Percentiles rank a stretch among this genome's conserved stretches.
Evolutionary conservation across 1,140 invertebrate genomes (phyloP).

Genomic region (Limonius californicus): DNA sequence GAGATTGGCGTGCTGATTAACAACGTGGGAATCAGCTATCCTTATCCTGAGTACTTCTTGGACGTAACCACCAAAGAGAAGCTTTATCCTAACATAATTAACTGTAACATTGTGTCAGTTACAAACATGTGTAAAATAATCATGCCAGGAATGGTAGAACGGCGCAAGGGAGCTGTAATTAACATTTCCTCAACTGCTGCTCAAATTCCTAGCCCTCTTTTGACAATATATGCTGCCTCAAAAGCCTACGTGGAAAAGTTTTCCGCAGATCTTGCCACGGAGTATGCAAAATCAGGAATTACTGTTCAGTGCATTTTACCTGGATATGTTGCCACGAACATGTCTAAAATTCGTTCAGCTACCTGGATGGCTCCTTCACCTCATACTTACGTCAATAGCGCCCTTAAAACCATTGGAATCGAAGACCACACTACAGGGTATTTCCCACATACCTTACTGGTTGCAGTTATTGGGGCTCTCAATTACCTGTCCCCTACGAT

Average conservation of each 20-base stretch:
- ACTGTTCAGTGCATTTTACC: slow-evolving; percentile 81
- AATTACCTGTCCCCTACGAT: slow-evolving; percentile 52
- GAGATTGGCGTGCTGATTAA: slow-evolving; percentile 93
- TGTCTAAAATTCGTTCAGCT: slow-evolving; percentile 82
- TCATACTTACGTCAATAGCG: slow-evolving; percentile 69
- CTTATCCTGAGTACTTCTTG: slow-evolving; percentile 80
- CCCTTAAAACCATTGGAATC: slow-evolving; percentile 74
- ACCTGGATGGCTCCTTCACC: slow-evolving; percentile 77
- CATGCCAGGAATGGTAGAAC: slow-evolving; percentile 84
- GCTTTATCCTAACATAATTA: slow-evolving; percentile 59
- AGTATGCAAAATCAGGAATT: slow-evolving; percentile 75
- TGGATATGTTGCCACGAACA: slow-evolving; percentile 88
- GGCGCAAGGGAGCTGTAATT: slow-evolving; percentile 81
- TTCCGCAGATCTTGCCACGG: slow-evolving; percentile 71
- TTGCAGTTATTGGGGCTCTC: slow-evolving; percentile 52
- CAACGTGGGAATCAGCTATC: slow-evolving; percentile 92
- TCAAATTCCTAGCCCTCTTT: slow-evolving; percentile 73
- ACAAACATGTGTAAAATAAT: slow-evolving; percentile 80
- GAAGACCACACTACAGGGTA: slow-evolving; percentile 73
- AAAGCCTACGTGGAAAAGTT: slow-evolving; percentile 90
- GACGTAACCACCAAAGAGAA: slow-evolving; percentile 60
- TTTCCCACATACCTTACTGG: slow-evolving; percentile 67
- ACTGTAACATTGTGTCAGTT: slow-evolving; percentile 70
- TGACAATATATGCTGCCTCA: slow-evolving; percentile 83
- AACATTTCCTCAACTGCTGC: slow-evolving; percentile 88